Evolutionary conservation across 2,888 invertebrate species (phyloP).

Genomic region (Callyntrura sp.): DNA sequence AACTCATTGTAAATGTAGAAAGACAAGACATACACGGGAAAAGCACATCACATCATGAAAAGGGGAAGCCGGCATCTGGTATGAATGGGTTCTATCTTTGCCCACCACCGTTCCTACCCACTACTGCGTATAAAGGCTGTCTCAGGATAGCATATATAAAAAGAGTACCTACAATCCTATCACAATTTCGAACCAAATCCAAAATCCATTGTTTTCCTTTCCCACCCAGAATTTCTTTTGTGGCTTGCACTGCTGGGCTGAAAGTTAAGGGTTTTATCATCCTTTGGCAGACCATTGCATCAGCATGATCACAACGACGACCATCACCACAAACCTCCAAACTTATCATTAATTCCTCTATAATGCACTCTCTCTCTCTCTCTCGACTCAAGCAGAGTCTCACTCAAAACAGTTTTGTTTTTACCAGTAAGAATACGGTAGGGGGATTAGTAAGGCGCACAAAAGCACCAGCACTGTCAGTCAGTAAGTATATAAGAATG

Average conservation of each 20-base stretch:
- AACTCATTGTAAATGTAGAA: background rate
- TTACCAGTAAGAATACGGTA: background rate
- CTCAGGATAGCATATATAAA: background rate
- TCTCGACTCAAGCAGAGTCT: background rate
- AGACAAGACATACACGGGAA: background rate
- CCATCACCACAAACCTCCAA: background rate
- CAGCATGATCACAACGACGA: background rate
- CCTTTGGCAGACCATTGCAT: conserved; percentile 24
- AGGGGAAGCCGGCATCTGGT: background rate
- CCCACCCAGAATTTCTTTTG: background rate
- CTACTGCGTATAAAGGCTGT: no score
- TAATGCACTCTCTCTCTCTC: no score
- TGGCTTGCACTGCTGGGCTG: background rate
- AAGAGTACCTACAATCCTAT: background rate
- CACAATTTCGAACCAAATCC: conserved; percentile 25
- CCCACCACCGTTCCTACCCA: background rate
- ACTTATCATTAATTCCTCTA: conserved; percentile 2
- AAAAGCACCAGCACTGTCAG: background rate
- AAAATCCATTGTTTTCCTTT: conserved; percentile 43
- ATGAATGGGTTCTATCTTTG: conserved; percentile 1
- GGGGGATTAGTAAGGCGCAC: conserved; percentile 19
- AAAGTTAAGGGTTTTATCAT: conserved; percentile 26
- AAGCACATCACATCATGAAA: background rate
- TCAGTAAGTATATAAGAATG: background rate
- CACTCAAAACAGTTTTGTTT: background rate